These are phyloP conservation scores for Achlya flavicornis DNA, from an alignment of 2,888 invertebrate species.

Conservation along the genomic window DNA sequence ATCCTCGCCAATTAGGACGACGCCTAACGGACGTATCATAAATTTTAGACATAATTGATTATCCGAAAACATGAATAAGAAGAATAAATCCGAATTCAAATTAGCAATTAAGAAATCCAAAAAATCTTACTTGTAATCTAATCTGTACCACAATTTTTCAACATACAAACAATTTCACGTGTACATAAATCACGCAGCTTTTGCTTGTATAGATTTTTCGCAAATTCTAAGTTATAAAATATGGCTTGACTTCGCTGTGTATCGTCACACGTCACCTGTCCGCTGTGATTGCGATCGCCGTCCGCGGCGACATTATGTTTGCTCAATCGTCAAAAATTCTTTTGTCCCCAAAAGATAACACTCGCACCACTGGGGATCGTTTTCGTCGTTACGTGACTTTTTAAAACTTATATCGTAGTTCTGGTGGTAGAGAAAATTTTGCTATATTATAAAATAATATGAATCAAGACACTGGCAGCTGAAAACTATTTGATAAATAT, in stretches of 20 bases:
- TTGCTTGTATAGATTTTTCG: neutral
- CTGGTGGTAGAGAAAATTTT: neutral
- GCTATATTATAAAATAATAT: no score
- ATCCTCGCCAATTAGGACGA: no score
- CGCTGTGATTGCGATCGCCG: slow-evolving; percentile 52
- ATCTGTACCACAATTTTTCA: neutral
- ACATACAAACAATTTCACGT: neutral
- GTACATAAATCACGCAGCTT: neutral
- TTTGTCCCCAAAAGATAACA: slow-evolving; percentile 70
- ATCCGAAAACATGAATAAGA: no score
- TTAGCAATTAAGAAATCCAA: neutral
- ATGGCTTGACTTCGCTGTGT: slow-evolving; percentile 34
- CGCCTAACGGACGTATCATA: no score
- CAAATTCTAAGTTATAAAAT: slow-evolving; percentile 12
- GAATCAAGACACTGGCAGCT: no score
- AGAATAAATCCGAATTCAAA: neutral
- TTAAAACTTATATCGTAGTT: slow-evolving; percentile 39
- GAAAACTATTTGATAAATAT: no score
- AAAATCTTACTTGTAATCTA: neutral
- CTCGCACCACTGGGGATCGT: slow-evolving; percentile 45
- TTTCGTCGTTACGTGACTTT: slow-evolving; percentile 39
- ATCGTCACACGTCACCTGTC: slow-evolving; percentile 74
- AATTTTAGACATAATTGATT: no score
- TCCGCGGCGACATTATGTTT: slow-evolving; percentile 64
- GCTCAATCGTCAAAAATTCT: slow-evolving; percentile 76